Conservation (phyloP, 1,140 invertebrate genomes). For the Scaptomyza pallida region DNA sequence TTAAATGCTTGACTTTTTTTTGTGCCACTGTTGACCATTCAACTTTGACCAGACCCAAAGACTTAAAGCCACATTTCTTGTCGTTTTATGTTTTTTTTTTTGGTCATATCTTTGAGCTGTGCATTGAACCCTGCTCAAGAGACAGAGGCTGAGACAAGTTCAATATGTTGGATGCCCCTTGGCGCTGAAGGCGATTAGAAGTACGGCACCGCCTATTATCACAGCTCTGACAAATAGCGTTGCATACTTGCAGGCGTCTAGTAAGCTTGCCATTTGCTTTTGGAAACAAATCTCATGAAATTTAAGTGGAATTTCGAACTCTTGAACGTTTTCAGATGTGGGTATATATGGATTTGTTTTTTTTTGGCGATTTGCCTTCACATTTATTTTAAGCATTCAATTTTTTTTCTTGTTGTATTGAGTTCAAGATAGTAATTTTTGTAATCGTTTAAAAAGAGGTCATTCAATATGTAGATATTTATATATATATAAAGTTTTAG, state of each 20-base stretch:
- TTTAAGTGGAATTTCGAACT: slow-evolving; percentile 45
- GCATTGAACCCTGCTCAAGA: slow-evolving; percentile 42
- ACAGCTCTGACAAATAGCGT: slow-evolving; percentile 15
- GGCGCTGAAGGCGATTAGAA: slow-evolving; percentile 34
- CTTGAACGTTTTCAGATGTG: slow-evolving; percentile 9
- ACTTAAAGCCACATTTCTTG: slow-evolving; percentile 37
- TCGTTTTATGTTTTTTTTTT: slow-evolving; percentile 4
- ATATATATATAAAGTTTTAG: no score
- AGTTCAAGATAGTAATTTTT: no score
- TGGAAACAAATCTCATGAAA: slow-evolving; percentile 34
- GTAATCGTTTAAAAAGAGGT: no score
- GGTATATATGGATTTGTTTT: neutral
- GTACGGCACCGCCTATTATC: slow-evolving; percentile 5
- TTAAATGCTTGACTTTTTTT: slow-evolving; percentile 26
- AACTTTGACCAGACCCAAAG: slow-evolving; percentile 41
- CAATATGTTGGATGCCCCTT: slow-evolving; percentile 49
- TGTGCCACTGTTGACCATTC: slow-evolving; percentile 39
- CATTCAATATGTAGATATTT: no score
- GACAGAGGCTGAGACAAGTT: slow-evolving; percentile 56
- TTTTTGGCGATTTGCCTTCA: no score
- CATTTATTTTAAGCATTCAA: no score
- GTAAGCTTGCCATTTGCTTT: slow-evolving; percentile 2
- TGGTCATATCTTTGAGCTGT: slow-evolving; percentile 12
- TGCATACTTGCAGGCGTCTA: slow-evolving; percentile 10
- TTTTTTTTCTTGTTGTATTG: neutral